Evolutionary conservation across 2,888 invertebrate species (phyloP).

Genomic region (Bombyx huttoni): DNA sequence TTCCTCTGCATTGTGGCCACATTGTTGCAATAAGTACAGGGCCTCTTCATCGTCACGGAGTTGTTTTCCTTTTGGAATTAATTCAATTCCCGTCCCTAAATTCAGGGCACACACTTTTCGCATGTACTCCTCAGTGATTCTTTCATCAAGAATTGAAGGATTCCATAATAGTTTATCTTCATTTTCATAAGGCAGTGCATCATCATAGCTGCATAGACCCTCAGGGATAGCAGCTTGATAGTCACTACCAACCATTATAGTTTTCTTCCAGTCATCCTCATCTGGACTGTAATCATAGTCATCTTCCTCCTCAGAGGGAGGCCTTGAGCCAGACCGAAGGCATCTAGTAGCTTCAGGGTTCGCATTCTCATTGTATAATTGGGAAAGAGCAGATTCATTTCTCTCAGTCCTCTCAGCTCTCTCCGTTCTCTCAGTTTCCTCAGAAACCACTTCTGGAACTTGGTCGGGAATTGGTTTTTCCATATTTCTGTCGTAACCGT

Average conservation of each 20-base stretch:
- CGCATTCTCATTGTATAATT: slow-evolving; percentile 48
- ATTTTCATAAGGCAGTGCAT: slow-evolving; percentile 94
- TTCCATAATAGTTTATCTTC: slow-evolving; percentile 97
- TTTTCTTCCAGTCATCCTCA: slow-evolving; percentile 92
- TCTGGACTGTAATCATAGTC: slow-evolving; percentile 88
- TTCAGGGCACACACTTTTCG: slow-evolving; percentile 71
- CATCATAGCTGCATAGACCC: slow-evolving; percentile 92
- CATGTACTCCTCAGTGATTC: slow-evolving; percentile 85
- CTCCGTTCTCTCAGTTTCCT: slow-evolving; percentile 35
- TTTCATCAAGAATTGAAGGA: slow-evolving; percentile 81
- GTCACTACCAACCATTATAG: slow-evolving; percentile 95
- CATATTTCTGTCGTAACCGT: slow-evolving; percentile 78
- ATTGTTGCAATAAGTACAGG: slow-evolving; percentile 89
- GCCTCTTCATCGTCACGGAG: slow-evolving; percentile 92
- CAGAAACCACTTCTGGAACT: slow-evolving; percentile 41
- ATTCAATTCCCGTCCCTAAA: slow-evolving; percentile 51
- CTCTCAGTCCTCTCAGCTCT: slow-evolving; percentile 46
- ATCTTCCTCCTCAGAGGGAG: slow-evolving; percentile 86
- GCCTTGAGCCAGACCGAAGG: slow-evolving; percentile 76
- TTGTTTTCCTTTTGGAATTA: slow-evolving; percentile 81
- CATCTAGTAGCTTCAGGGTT: slow-evolving; percentile 59
- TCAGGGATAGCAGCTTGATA: slow-evolving; percentile 96
- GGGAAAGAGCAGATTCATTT: slow-evolving; percentile 61
- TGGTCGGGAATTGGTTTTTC: slow-evolving; percentile 46
- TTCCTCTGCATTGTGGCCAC: slow-evolving; percentile 96